Evolutionary conservation across 2,888 invertebrate genomes (phyloP), one percentile per base, ranked within the genome.

Genomic region (Drosophila histrio): DNA sequence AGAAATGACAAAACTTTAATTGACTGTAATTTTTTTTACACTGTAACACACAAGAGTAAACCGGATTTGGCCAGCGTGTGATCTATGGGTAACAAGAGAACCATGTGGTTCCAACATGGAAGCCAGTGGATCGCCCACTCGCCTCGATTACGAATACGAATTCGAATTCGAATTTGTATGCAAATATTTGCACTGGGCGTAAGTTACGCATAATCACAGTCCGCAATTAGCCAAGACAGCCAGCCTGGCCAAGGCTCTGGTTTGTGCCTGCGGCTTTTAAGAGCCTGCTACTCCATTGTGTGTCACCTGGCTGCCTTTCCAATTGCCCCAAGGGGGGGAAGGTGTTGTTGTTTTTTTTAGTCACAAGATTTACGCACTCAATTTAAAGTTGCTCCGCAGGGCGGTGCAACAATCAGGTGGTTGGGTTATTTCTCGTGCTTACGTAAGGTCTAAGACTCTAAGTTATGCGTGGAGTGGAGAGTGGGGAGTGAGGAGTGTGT

Each of bases 1-100:
- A 47, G 39, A 64, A 72, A 41, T 85, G 83, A 74, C 83, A 82
- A 67, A 34, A 46, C 68, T 74, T 72, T 79, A 77, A 80, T 85
- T 77, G 75, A 47, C 41, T 61, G 30, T 34, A 22, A 77, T 74
- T 77, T 83, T 77, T 83, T 76, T 79, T 70, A 57, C 54, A 61
- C 26, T 43, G 52, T 59, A 52, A 28, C 19, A n/a, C 15, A 9
- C 19, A 26, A 72, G 61, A 62, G 54, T 61, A 59, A 83, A 82
- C 82, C 87, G 79, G 85, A 62, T 78, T 21, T 49, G 22, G 38
- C 44, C 34, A 34, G 44, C 57, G 30, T 53, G 53, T 53, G 53
- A 66, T 44, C 19, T 50, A 36, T 41, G 32, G 24, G 17, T 30
- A 19, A 5, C n/a, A 13, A 58, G 9, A 47, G 46, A 54, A 44